Evolutionary conservation across 2,113 vertebrate species (phyloP).

Genomic region (Megaceryle maxima): DNA sequence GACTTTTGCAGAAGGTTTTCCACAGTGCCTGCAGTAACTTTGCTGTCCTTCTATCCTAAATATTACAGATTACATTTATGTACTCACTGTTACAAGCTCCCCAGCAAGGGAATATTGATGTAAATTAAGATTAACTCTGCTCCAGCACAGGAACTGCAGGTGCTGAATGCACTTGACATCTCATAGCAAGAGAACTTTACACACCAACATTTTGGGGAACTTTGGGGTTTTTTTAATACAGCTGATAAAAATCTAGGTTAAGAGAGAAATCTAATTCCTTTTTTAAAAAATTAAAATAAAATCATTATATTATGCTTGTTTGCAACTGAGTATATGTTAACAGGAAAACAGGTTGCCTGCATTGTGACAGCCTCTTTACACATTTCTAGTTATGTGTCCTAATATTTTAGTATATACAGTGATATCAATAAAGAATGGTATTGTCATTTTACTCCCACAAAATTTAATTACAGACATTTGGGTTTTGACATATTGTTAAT

Average conservation of each 20-base stretch:
- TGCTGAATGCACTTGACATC: neutral
- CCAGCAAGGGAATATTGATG: accelerated
- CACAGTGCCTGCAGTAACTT: neutral
- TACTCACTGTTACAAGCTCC: neutral
- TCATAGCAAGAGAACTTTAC: neutral
- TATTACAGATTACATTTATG: neutral
- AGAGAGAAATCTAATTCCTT: neutral
- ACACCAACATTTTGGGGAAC: neutral
- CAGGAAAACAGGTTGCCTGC: neutral
- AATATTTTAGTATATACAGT: neutral
- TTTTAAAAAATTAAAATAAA: neutral
- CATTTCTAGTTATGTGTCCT: neutral
- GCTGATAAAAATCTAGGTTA: neutral
- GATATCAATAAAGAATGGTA: neutral
- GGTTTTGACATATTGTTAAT: conserved; percentile 68
- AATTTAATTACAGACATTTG: conserved; percentile 34
- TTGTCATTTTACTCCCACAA: neutral
- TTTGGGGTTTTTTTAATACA: neutral
- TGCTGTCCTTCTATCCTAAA: neutral
- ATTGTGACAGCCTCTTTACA: neutral
- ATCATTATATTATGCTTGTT: neutral
- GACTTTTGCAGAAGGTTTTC: neutral
- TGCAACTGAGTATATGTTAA: neutral
- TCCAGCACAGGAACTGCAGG: neutral
- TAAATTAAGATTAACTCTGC: neutral